These are phyloP conservation scores for Drosophila nigromelanica DNA, from an alignment of 1,140 invertebrate genomes.

Conservation along the genomic window DNA sequence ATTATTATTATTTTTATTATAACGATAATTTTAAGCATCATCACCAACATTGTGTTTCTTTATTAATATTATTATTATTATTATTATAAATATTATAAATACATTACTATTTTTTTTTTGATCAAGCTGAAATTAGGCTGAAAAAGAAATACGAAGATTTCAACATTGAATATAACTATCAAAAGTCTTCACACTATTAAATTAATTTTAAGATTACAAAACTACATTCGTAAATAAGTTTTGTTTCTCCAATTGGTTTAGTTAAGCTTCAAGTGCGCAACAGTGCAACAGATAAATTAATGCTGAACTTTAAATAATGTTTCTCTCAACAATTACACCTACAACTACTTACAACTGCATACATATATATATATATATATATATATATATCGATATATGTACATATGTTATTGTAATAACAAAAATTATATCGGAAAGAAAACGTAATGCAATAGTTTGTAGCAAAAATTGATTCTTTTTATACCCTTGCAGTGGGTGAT, in stretches of 20 bases:
- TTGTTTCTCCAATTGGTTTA: background rate
- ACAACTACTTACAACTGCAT: background rate
- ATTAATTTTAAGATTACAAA: slow-evolving; percentile 36
- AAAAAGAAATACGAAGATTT: slow-evolving; percentile 15
- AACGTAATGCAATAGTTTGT: slow-evolving; percentile 58
- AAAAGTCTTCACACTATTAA: slow-evolving; percentile 31
- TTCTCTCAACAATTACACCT: background rate
- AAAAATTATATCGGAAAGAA: background rate
- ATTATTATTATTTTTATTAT: slow-evolving; percentile 16
- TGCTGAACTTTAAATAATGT: background rate
- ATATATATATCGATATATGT: background rate
- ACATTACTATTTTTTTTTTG: slow-evolving; percentile 26
- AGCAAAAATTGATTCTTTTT: slow-evolving; percentile 39
- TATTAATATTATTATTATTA: slow-evolving; percentile 21
- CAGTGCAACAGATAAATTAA: background rate
- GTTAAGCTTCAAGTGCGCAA: background rate
- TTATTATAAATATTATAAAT: slow-evolving; percentile 1
- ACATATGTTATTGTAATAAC: background rate
- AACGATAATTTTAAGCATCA: slow-evolving; percentile 18
- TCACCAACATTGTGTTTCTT: slow-evolving; percentile 44
- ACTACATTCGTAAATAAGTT: background rate
- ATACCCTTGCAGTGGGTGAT: background rate
- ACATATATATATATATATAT: background rate
- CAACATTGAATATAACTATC: slow-evolving; percentile 4
- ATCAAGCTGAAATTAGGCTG: slow-evolving; percentile 26